Conservation (phyloP, 2,888 invertebrate species). For the Andrena flavipes region DNA sequence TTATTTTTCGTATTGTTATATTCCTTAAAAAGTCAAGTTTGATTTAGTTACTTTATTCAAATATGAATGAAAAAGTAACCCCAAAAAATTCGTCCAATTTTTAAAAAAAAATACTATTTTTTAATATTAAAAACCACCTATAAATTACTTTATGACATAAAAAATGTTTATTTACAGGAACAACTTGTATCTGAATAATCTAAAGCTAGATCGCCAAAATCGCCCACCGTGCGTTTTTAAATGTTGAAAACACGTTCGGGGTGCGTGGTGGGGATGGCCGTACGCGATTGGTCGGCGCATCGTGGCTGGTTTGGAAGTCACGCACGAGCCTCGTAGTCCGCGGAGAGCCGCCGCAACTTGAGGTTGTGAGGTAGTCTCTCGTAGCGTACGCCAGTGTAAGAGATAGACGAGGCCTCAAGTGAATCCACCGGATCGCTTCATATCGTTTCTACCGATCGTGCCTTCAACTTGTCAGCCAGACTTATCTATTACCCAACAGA, state of each 20-base stretch:
- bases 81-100: too few species aligned
- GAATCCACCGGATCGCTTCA: not conserved
- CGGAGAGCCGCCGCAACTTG: conserved; percentile 67
- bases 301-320: not conserved
- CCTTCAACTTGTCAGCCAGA: not conserved
- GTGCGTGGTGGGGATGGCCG: not conserved
- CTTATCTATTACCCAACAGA: conserved; percentile 44
- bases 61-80: too few species aligned
- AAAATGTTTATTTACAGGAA: too few species aligned
- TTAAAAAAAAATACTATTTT: too few species aligned
- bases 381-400: not conserved
- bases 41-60: too few species aligned
- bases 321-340: conserved; percentile 58
- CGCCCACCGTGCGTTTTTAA: too few species aligned
- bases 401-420: not conserved
- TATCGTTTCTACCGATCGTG: not conserved
- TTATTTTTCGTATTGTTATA: too few species aligned
- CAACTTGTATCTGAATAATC: too few species aligned
- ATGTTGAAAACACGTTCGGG: not conserved
- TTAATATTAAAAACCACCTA: too few species aligned
- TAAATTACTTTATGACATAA: too few species aligned
- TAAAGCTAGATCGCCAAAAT: too few species aligned
- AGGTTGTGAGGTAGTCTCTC: conserved; percentile 38
- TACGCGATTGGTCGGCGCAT: conserved; percentile 38
- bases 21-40: too few species aligned